Conservation (phyloP, 1,140 invertebrate genomes). For the Aphaenogaster rudis region DNA sequence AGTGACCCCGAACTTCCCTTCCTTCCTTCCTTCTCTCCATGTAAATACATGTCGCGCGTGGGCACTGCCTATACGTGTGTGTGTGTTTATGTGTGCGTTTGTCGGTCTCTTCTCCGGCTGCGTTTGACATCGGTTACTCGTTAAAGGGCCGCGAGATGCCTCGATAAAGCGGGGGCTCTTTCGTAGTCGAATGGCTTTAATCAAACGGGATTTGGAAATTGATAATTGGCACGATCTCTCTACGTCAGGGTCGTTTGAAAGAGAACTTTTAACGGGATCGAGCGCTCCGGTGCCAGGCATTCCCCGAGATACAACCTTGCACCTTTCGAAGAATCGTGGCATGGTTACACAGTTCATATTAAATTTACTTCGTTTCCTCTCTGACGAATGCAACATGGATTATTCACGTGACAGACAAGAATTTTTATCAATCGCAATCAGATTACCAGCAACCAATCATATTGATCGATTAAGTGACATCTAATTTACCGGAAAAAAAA, state of each 20-base stretch:
- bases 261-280: conserved; percentile 51
- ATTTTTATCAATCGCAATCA: not conserved
- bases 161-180: conserved; percentile 77
- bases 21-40: conserved; percentile 46
- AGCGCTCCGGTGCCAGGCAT: not conserved
- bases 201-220: conserved; percentile 74
- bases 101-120: conserved; percentile 72
- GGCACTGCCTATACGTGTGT: not conserved
- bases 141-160: conserved; percentile 76
- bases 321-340: conserved; percentile 6
- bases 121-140: conserved; percentile 78
- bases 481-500: not conserved
- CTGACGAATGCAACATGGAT: not conserved
- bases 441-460: not conserved
- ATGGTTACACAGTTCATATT: not conserved
- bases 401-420: not conserved
- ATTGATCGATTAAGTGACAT: not conserved
- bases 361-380: not conserved
- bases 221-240: conserved; percentile 71
- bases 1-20: conserved; percentile 69
- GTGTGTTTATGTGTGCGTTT: conserved; percentile 37
- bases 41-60: conserved; percentile 31
- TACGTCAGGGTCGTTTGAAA: conserved; percentile 9
- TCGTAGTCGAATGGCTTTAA: conserved; percentile 75
- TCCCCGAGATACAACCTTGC: conserved; percentile 17